These are phyloP conservation scores for Pheosia gnoma DNA, from an alignment of 2,888 invertebrate genomes.

Conservation along the genomic window DNA sequence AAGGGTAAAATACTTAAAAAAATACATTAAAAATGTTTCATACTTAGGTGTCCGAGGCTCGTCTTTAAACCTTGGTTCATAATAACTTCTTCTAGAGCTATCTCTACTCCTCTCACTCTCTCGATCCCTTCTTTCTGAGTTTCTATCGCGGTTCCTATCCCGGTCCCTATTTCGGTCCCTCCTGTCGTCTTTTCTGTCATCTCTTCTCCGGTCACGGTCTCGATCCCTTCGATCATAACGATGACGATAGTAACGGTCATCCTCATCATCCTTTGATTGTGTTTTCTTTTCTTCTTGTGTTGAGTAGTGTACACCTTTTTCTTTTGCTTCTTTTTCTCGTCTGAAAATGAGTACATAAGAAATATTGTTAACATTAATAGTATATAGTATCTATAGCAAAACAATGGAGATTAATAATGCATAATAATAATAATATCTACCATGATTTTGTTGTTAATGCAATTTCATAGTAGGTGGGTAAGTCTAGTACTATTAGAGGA, in stretches of 20 bases:
- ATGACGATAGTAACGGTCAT: constrained; percentile 59
- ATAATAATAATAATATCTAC: too few species aligned
- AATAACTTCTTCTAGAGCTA: constrained; percentile 77
- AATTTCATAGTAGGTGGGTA: too few species aligned
- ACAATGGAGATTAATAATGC: too few species aligned
- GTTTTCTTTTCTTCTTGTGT: constrained; percentile 84
- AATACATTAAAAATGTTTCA: constrained; percentile 5
- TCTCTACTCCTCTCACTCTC: constrained; percentile 61
- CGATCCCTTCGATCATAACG: constrained; percentile 61
- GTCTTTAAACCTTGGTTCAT: constrained; percentile 89
- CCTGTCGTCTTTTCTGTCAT: constrained; percentile 54
- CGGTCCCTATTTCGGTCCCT: constrained; percentile 49
- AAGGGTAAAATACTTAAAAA: too few species aligned
- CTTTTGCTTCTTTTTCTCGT: constrained; percentile 82
- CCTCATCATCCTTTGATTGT: constrained; percentile 67
- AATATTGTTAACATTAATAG: background rate
- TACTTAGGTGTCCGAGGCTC: constrained; percentile 93
- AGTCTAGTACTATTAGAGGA: too few species aligned
- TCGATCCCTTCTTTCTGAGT: constrained; percentile 47
- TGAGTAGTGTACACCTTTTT: constrained; percentile 89
- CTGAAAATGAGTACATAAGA: constrained; percentile 51
- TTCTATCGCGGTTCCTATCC: constrained; percentile 53
- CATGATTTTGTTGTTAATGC: too few species aligned
- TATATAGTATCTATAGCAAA: too few species aligned
- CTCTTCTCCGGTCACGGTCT: constrained; percentile 53